These are phyloP conservation scores for Cardinalis cardinalis DNA, from an alignment of 2,113 vertebrate genomes.

Conservation along the genomic window DNA sequence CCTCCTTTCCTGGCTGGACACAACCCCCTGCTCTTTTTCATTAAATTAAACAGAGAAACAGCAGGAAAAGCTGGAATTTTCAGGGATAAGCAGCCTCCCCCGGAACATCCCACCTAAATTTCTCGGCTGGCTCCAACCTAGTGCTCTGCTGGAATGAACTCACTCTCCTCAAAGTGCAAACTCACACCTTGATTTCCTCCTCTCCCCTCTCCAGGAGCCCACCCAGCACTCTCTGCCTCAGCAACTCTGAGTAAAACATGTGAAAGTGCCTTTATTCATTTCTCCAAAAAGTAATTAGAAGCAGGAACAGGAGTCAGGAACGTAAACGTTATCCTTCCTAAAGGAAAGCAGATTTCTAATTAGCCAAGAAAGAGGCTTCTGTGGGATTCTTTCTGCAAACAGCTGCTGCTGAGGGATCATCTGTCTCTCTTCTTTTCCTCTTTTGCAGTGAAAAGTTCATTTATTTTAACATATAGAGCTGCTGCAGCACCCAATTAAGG, in stretches of 20 bases:
- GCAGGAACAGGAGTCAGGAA: slow-evolving; percentile 35
- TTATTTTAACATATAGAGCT: background rate
- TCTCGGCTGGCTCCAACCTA: background rate
- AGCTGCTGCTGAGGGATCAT: slow-evolving; percentile 30
- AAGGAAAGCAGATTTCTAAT: slow-evolving; percentile 70
- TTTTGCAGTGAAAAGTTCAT: slow-evolving; percentile 47
- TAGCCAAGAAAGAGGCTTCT: slow-evolving; percentile 39
- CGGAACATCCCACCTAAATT: background rate
- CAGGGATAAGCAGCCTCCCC: background rate
- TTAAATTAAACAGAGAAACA: background rate
- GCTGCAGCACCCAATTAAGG: slow-evolving; percentile 35
- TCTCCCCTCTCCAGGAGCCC: background rate
- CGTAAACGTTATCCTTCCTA: slow-evolving; percentile 41
- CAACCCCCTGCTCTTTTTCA: fast-evolving
- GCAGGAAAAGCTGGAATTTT: background rate
- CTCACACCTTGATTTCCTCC: background rate
- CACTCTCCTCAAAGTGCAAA: background rate
- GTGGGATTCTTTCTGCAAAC: slow-evolving; percentile 39
- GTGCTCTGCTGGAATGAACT: background rate
- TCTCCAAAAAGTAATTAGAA: slow-evolving; percentile 71
- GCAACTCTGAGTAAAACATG: slow-evolving; percentile 67
- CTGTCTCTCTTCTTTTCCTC: slow-evolving; percentile 19
- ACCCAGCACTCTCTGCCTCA: slow-evolving; percentile 54
- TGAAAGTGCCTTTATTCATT: slow-evolving; percentile 60
- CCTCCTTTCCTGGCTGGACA: background rate